Conservation (phyloP, 2,113 vertebrate genomes). For the Melanerpes formicivorus region DNA sequence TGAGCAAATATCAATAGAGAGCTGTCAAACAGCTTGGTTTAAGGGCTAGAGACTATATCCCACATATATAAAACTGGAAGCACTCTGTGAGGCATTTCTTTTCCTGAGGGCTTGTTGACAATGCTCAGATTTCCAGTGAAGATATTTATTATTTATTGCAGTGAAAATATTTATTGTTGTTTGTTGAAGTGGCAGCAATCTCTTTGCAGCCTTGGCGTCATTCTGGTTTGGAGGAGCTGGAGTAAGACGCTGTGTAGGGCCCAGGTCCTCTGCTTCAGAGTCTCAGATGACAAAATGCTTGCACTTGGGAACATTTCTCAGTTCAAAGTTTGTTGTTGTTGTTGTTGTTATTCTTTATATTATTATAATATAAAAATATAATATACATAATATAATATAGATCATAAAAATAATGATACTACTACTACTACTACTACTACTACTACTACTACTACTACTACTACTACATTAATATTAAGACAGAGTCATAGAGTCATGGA, state of each 20-base stretch:
- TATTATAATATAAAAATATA: too few relatives aligned
- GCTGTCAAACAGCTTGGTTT: background rate
- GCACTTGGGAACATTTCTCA: background rate
- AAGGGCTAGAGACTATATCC: background rate
- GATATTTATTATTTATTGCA: background rate
- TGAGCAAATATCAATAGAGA: slow-evolving; percentile 2
- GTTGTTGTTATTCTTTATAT: too few relatives aligned
- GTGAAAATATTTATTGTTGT: background rate
- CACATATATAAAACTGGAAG: background rate
- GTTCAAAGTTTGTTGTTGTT: background rate
- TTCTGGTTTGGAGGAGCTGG: background rate
- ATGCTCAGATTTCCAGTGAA: background rate
- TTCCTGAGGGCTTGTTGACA: background rate
- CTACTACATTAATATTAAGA: too few relatives aligned
- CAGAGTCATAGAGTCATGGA: too few relatives aligned
- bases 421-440: too few relatives aligned
- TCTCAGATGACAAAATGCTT: background rate
- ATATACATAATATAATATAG: too few relatives aligned
- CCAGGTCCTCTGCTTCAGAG: background rate
- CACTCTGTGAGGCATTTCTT: background rate
- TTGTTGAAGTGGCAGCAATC: background rate
- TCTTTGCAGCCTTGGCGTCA: background rate
- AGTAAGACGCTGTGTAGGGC: background rate
- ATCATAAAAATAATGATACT: too few relatives aligned
- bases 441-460: too few relatives aligned